A percentile compares a stretch with the other conserved stretches of the same genome.
These are phyloP conservation scores for Dysidea cf. avara DNA, from an alignment of 37 sponge, comb jelly and placozoan species.

Conservation along the genomic window DNA sequence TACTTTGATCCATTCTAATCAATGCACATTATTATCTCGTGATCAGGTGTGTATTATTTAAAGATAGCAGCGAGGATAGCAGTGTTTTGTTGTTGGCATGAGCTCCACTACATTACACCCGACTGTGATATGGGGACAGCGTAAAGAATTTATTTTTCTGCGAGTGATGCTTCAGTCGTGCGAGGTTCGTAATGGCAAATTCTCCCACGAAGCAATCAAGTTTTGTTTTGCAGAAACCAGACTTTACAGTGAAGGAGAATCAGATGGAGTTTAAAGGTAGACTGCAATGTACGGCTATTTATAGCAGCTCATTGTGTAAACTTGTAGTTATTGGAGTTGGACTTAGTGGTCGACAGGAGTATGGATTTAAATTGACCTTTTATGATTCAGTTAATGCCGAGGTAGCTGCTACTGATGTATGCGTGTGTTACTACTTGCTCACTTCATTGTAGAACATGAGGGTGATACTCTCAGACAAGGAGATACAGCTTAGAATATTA, in stretches of 20 bases:
- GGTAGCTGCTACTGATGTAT: constrained; percentile 20
- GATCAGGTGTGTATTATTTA: no score
- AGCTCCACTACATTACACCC: constrained; percentile 23
- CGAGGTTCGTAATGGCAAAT: constrained; percentile 36
- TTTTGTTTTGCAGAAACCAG: constrained; percentile 60
- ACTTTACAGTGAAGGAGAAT: constrained; percentile 50
- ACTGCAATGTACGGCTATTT: not conserved
- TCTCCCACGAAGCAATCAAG: not conserved
- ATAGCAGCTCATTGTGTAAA: not conserved
- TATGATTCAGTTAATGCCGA: constrained; percentile 66
- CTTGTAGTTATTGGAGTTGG: constrained; percentile 64
- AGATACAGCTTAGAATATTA: constrained; percentile 69
- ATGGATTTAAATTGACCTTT: constrained; percentile 69
- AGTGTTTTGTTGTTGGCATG: no score
- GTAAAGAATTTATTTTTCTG: constrained; percentile 54
- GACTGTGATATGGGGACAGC: constrained; percentile 73
- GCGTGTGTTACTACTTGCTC: not conserved
- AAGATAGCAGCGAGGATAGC: no score
- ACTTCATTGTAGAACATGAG: constrained; percentile 49
- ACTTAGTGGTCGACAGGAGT: constrained; percentile 50
- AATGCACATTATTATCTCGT: no score
- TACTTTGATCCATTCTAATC: no score
- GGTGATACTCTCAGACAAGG: constrained; percentile 61
- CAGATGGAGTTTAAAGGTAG: constrained; percentile 75
- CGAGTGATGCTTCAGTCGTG: constrained; percentile 53